phyloP scores from a whole-genome alignment of 2,797 vertebrate genomes.

The Rhynchotus rufescens region DNA sequence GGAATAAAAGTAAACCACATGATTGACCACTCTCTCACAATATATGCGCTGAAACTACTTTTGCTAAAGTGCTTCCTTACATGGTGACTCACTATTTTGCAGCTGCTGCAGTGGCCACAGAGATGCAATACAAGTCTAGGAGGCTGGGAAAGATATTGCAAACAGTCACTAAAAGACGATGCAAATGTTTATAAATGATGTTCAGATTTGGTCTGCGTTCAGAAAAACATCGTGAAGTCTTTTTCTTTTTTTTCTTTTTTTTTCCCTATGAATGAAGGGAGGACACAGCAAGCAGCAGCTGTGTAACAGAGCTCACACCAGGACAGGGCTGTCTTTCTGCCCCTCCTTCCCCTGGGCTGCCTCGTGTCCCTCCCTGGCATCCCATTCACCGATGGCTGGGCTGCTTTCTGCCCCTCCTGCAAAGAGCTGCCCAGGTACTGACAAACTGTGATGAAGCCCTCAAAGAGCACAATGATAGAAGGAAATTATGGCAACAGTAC shows the following conservation, averaged over 20 bases:
- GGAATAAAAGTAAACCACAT: neutral
- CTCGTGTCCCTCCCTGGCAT: neutral
- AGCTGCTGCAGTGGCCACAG: constrained; percentile 12
- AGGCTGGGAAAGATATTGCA: neutral
- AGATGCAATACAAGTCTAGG: neutral
- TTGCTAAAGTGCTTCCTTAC: constrained; percentile 10
- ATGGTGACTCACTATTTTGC: neutral
- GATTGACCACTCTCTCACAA: neutral
- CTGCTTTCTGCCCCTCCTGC: neutral
- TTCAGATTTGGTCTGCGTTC: neutral
- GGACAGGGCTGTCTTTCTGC: neutral
- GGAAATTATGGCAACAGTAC: neutral
- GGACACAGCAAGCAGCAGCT: neutral
- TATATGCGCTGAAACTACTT: neutral
- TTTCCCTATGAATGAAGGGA: neutral
- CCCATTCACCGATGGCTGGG: neutral
- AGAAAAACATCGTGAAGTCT: neutral
- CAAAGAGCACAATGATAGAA: neutral
- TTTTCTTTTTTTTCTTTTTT: neutral
- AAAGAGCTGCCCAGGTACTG: neutral
- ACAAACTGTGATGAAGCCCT: neutral
- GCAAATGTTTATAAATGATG: neutral
- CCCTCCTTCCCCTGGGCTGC: accelerated
- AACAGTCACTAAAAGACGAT: neutral
- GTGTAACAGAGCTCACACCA: neutral